Evolutionary conservation across 2,888 invertebrate genomes (phyloP), one percentile per base, ranked within the genome.

Genomic region (Drosophila greeni): DNA sequence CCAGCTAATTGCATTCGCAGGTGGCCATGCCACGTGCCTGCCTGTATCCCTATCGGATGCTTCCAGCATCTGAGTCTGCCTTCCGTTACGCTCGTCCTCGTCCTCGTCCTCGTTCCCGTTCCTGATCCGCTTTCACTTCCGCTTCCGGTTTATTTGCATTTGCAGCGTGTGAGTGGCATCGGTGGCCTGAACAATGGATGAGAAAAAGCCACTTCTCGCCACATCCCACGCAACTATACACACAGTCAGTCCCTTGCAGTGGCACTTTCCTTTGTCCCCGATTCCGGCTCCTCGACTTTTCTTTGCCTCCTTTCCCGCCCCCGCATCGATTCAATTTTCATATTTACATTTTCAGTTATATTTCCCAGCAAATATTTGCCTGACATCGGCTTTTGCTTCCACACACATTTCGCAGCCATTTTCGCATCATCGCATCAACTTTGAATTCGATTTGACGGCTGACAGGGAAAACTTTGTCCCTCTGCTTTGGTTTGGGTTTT

Each of bases 261-360:
- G 55, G n/a, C 52, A 49, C 26, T 49, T 45, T 18, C 49, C 4
- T 45, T 51, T 56, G 26, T 56, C 56, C 37, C 42, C 12, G 26
- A 16, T 43, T 16, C 11, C n/a, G n/a, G n/a, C 20, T 12, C 14
- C 6, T 18, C 37, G 8, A 16, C 37, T 37, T 18, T 11, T 37
- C 12, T 18, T 20, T 12, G 0, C 11, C 5, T 11, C 43, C 26
- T 7, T 6, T n/a, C n/a, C n/a, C n/a, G n/a, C n/a, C n/a, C n/a
- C n/a, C n/a, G n/a, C n/a, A n/a, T 16, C 62, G 34, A 39, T 76
- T 73, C 71, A 73, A 69, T 66, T 75, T 66, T 73, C 59, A 73
- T 78, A 75, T 78, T 75, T 75, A 67, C 76, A 55, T 78, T 71
- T 66, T 59, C 61, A 70, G 76, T 75, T 78, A 78, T 82, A 78